A percentile compares a stretch with the other conserved stretches of the same genome.
Conservation (phyloP, 2,888 invertebrate genomes). For the Phalera bucephala region DNA sequence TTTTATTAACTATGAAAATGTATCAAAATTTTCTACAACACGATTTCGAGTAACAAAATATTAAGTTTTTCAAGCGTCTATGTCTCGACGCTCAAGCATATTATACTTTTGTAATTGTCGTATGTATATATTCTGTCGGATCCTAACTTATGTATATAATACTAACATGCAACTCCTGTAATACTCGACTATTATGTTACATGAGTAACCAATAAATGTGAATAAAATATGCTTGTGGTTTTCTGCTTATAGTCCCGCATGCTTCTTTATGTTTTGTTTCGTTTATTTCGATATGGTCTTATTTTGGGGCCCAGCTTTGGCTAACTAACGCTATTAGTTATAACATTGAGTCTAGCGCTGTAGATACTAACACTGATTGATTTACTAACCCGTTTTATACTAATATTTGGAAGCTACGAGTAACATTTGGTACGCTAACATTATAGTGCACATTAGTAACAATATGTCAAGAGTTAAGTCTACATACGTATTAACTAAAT, state of each 20-base stretch:
- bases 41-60: conserved; percentile 28
- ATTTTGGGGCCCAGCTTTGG: conserved; percentile 62
- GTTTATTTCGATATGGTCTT: conserved; percentile 38
- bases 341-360: conserved; percentile 31
- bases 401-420: background rate
- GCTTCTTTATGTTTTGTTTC: conserved; percentile 59
- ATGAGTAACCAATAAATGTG: conserved; percentile 76
- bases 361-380: conserved; percentile 22
- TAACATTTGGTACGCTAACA: background rate
- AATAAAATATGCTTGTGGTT: conserved; percentile 76
- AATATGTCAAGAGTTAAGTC: too few species aligned
- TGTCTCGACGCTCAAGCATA: conserved; percentile 18
- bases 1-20: conserved; percentile 22
- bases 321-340: conserved; percentile 34
- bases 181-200: conserved; percentile 61
- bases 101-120: conserved; percentile 40
- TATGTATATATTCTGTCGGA: conserved; percentile 36
- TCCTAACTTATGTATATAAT: conserved; percentile 43
- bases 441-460: conserved; percentile 6
- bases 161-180: conserved; percentile 60
- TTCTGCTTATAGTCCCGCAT: conserved; percentile 78
- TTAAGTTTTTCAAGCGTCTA: conserved; percentile 23
- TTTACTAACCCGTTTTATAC: conserved; percentile 12
- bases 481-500: background rate
- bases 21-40: conserved; percentile 23